These are phyloP conservation scores for Oncorhynchus tshawytscha DNA, from an alignment of 2,113 vertebrate species.

Conservation along the genomic window DNA sequence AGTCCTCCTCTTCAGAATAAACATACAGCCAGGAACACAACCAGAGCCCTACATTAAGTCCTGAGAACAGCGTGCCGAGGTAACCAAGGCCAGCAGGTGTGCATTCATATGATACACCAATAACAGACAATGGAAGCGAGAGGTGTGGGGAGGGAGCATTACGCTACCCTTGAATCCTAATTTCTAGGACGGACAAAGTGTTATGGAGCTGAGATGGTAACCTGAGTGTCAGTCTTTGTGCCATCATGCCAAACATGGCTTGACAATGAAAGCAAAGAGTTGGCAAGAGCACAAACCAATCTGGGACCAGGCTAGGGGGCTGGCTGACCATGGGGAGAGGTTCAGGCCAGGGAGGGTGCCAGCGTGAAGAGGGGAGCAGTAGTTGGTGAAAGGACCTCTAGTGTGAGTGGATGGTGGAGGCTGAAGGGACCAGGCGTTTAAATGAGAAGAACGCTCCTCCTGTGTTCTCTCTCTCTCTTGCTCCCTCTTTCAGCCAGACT, in stretches of 20 bases:
- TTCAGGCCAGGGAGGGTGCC: neutral
- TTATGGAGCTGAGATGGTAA: too few relatives aligned
- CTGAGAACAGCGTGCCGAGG: conserved; percentile 40
- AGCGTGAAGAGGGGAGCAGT: neutral
- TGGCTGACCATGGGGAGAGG: too few relatives aligned
- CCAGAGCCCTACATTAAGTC: conserved; percentile 24
- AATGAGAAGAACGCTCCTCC: conserved; percentile 18
- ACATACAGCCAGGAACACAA: conserved; percentile 27
- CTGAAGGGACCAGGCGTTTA: conserved; percentile 18
- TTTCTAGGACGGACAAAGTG: too few relatives aligned
- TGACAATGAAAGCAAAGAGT: too few relatives aligned
- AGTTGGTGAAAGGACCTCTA: conserved; percentile 27
- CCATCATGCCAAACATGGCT: too few relatives aligned
- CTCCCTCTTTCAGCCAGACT: conserved; percentile 19
- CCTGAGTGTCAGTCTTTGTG: too few relatives aligned
- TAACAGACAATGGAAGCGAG: too few relatives aligned
- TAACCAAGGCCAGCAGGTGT: conserved; percentile 56
- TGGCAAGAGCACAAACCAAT: too few relatives aligned
- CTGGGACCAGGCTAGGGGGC: too few relatives aligned
- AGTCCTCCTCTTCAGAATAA: conserved; percentile 22
- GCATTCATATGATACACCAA: conserved; percentile 33
- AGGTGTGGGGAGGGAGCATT: too few relatives aligned
- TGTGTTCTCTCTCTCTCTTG: conserved; percentile 2
- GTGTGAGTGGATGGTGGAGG: neutral
- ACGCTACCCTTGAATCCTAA: too few relatives aligned